Evolutionary conservation across 2,113 vertebrate species (phyloP), one percentile per base, ranked within the genome.

Genomic region (Azemiops feae): DNA sequence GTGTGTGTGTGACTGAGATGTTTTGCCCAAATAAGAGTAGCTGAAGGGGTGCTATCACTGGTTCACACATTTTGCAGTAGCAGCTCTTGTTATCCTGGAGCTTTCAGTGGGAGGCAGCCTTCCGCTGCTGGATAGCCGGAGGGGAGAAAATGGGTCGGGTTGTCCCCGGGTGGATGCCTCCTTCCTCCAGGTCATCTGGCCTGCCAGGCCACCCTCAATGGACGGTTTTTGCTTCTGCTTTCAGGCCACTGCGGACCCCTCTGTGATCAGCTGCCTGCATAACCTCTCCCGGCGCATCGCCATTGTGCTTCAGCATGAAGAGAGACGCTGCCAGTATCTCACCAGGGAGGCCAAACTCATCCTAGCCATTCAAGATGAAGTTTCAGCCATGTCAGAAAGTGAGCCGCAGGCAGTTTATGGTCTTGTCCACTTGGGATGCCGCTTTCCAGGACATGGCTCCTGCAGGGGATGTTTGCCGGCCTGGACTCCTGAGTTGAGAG

Each of bases 261-360:
- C 99, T 0, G 98, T 99, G 93, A 99, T 99, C 95, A 98, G 95
- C 98, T 99, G 99, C 96, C 98, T 99, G 94, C 99, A 99, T 97
- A 99, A 98, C 95, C 97, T 99, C 64, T 99, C 99, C 0, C 98
- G 99, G 1, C 98, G 99, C 34, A 98, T 99, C 0, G 99, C 99
- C 85, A 99, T 99, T 0, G 99, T 99, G 86, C 96, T 99, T 91
- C 99, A 99, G 97, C 99, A 99, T 0, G 99, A 99, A 97, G 99
- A 99, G 95, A 98, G 98, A 6, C 98, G 99, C 94, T 99, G 99
- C 96, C 99, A 99, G 94, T 99, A 99, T 97, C 98, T 99, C 50
- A 99, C 99, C 64, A 97, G 98, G 25, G 99, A 99, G 97, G 99
- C 99, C 96, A 99, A 99, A 96, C 98, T 99, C 34, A 99, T 99